Evolutionary conservation across 2,797 vertebrate genomes (phyloP).

Genomic region (Morelia viridis): DNA sequence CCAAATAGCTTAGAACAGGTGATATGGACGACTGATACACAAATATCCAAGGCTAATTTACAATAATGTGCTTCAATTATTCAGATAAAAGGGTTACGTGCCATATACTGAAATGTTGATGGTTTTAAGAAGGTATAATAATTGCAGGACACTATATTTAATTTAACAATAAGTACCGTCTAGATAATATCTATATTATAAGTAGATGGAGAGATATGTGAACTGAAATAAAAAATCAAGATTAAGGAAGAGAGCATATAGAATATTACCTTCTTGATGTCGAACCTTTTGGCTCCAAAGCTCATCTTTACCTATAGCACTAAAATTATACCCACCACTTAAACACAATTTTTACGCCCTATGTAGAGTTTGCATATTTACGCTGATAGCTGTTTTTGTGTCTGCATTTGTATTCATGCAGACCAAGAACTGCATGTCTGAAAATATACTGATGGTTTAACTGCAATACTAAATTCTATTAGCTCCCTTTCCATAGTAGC

Average conservation of each 20-base stretch:
- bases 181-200: neutral
- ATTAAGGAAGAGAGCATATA: constrained; percentile 41
- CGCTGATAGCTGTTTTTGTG: constrained; percentile 52
- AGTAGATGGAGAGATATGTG: constrained; percentile 24
- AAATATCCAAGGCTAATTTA: neutral
- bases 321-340: constrained; percentile 43
- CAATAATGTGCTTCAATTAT: neutral
- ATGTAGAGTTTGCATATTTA: constrained; percentile 37
- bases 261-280: constrained; percentile 33
- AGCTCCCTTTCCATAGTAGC: constrained; percentile 60
- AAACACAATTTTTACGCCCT: constrained; percentile 35
- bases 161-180: neutral
- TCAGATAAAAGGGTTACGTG: neutral
- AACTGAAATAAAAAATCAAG: constrained; percentile 47
- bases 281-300: constrained; percentile 46
- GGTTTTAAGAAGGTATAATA: neutral
- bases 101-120: neutral
- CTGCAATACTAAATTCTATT: constrained; percentile 62
- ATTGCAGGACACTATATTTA: neutral
- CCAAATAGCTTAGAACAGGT: neutral
- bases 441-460: constrained; percentile 53
- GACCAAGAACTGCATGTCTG: constrained; percentile 28
- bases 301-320: constrained; percentile 51
- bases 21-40: neutral
- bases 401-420: constrained; percentile 52